Evolutionary conservation across 2,113 vertebrate species (phyloP), one percentile per base, ranked within the genome.

Genomic region (Oncorhynchus kisutch): DNA sequence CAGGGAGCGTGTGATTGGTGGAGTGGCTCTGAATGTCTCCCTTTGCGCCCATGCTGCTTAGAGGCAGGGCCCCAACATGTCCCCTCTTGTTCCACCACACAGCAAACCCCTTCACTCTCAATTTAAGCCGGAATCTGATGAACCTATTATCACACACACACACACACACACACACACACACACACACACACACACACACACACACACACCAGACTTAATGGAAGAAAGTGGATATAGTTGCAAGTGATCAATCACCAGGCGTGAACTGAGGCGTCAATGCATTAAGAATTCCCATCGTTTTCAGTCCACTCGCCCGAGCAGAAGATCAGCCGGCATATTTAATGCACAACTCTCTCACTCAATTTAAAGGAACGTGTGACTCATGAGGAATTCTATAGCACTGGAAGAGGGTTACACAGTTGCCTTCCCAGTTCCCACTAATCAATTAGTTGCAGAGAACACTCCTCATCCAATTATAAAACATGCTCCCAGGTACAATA

Each of bases 51-150:
- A 95, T 95, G 94, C 95, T 95, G 95, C 94, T 95, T 91, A 88
- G 91, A 94, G 94, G 39, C 39, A 45, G 39, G 39, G 93, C 93
- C 93, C 68, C 92, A 94, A 95, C 94, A 95, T 94, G 94, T 94
- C 93, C 93, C 93, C 94, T 94, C 94, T 94, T 95, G 94, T 95
- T 95, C 94, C 91, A 91, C 94, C 93, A 94, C 94, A 95, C 93
- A 95, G 94, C 72, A 93, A 83, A 94, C 94, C 93, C 95, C 94
- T 96, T 96, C 95, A 96, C 95, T 96, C 95, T 96, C 95, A 96
- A 96, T 96, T 96, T 96, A 96, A 96, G 95, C 95, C 93, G 93
- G 93, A 95, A 96, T 95, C 94, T 95, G 95, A 96, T 95, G 95
- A 96, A 95, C 94, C 93, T 94, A 92, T 94, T 95, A 95, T 91